Evolutionary conservation across 2,797 vertebrate species (phyloP).

Genomic region (Danio choprae): DNA sequence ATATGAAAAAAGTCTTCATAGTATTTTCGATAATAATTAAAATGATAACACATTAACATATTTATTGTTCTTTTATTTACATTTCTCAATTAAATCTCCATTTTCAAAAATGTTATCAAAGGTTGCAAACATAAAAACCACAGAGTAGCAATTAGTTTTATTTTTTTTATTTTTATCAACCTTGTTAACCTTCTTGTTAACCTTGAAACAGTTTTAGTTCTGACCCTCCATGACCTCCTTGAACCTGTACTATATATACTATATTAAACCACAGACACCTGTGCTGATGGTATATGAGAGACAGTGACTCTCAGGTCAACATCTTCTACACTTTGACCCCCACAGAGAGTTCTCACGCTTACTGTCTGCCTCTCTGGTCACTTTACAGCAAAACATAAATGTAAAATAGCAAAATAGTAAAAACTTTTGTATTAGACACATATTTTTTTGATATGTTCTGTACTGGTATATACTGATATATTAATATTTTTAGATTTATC

Average conservation of each 20-base stretch:
- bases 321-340: constrained; percentile 8
- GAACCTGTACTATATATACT: background rate
- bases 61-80: background rate
- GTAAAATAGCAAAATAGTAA: too few species aligned
- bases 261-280: constrained; percentile 16
- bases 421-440: too few species aligned
- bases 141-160: background rate
- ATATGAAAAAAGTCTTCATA: background rate
- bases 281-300: constrained; percentile 21
- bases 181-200: constrained; percentile 35
- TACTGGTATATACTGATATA: too few species aligned
- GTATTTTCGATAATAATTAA: background rate
- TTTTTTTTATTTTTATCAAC: background rate
- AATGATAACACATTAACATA: background rate
- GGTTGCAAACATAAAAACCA: background rate
- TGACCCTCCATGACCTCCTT: background rate
- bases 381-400: background rate
- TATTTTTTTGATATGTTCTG: too few species aligned
- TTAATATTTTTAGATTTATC: too few species aligned
- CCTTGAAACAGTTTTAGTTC: constrained; percentile 29
- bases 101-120: background rate
- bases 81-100: background rate
- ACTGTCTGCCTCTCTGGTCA: constrained; percentile 9
- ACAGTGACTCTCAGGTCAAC: constrained; percentile 14
- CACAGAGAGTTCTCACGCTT: constrained; percentile 21